These are phyloP conservation scores for Drepanosiphum platanoidis DNA, from an alignment of 2,888 invertebrate species.

Conservation along the genomic window DNA sequence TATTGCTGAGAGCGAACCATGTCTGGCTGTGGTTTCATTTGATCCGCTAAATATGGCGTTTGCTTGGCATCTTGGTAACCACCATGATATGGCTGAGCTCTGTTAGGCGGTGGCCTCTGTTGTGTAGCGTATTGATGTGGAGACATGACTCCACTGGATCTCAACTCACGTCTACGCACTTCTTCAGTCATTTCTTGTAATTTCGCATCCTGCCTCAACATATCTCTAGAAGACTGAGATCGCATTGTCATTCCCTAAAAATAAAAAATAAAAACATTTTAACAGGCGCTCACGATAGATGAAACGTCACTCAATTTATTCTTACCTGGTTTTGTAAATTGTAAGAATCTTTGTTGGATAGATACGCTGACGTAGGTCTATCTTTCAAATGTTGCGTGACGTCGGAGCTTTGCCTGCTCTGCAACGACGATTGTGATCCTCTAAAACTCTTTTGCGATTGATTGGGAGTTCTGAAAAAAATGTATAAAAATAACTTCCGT, in stretches of 20 bases:
- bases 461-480: constrained; percentile 66
- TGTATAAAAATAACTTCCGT: too few species aligned
- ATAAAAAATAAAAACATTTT: constrained; percentile 25
- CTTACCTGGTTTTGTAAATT: constrained; percentile 52
- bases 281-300: neutral
- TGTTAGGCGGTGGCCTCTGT: constrained; percentile 61
- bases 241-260: constrained; percentile 66
- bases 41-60: constrained; percentile 32
- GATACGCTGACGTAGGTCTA: constrained; percentile 73
- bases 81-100: constrained; percentile 53
- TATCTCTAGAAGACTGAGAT: constrained; percentile 70
- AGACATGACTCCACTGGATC: constrained; percentile 65
- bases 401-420: constrained; percentile 63
- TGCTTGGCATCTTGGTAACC: constrained; percentile 49
- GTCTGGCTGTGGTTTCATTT: constrained; percentile 65
- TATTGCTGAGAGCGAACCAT: constrained; percentile 69
- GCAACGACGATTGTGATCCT: constrained; percentile 67
- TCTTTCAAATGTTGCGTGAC: constrained; percentile 66
- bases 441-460: constrained; percentile 67
- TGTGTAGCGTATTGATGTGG: constrained; percentile 60
- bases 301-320: neutral
- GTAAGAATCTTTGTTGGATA: constrained; percentile 64
- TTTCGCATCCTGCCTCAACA: constrained; percentile 70
- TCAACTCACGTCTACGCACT: constrained; percentile 70
- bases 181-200: constrained; percentile 86